Base-by-base conservation (phyloP, 2,797 vertebrate genomes). In the Alosa sapidissima region DNA sequence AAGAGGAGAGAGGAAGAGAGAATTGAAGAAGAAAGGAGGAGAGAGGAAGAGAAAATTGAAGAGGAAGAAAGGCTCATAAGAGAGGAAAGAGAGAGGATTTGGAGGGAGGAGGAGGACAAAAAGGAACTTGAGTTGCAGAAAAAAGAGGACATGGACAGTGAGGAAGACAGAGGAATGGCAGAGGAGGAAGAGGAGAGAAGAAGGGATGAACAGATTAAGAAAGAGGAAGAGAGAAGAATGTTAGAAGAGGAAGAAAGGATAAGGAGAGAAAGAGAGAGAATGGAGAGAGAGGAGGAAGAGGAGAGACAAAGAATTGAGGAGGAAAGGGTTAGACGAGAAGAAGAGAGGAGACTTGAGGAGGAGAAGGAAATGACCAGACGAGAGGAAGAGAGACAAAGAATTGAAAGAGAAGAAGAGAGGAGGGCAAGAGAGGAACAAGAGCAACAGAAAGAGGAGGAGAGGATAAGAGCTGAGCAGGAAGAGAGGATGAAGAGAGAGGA, bases 301-400 rank as follows among this genome's bases (percentile, higher is more conserved):
- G 78, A 82, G 87, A 60, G 85, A 89, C 82, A 88, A 85, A 49
- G 86, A 89, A 81, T 89, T 8, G 72, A 41, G 19, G 5, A 75
- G 9, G 9, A n/a, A 48, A 7, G 78, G 87, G 16, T 49, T 87
- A 51, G 47, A 21, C n/a, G 60, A 62, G 54, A 41, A 19, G 81
- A 33, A n/a, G 87, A 3, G 75, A 14, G 28, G 58, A 62, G 58
- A 65, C 65, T 13, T 81, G 41, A 82, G 86, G 68, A 88, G 28
- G 47, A 62, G 84, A 81, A 89, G 36, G 68, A 58, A n/a, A n/a
- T 41, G 24, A 24, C 45, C 14, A 19, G 6, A 48, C 81, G 11
- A 24, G 81, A 28, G 21, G 41, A 60, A 49, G 45, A 62, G 13
- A 48, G 6, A 4, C 45, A 85, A 41, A 11, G 8, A 55, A 81